These are phyloP conservation scores for Morpho deidamia DNA, from an alignment of 2,888 invertebrate species.

Conservation along the genomic window DNA sequence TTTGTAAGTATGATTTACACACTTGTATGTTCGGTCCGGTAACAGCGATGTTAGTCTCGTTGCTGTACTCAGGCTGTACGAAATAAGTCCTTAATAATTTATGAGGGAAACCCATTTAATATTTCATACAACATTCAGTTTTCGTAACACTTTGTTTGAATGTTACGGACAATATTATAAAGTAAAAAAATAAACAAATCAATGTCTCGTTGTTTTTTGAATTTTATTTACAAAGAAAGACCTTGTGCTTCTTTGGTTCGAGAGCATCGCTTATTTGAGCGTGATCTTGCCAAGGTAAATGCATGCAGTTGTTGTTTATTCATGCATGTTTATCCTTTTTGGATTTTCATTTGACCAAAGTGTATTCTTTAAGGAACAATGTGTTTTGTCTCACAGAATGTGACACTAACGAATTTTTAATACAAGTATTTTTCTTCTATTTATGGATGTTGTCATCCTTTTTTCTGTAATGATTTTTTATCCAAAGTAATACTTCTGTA, in stretches of 20 bases:
- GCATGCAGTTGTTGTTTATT: slow-evolving; percentile 3
- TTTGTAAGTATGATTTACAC: slow-evolving; percentile 17
- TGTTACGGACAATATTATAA: not conserved
- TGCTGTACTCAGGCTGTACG: too few species aligned
- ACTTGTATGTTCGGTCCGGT: too few species aligned
- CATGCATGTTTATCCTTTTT: slow-evolving; percentile 1
- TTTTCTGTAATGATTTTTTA: too few species aligned
- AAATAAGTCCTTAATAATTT: too few species aligned
- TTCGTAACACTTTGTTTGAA: not conserved
- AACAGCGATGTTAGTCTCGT: too few species aligned
- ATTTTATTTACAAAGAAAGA: not conserved
- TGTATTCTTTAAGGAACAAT: too few species aligned
- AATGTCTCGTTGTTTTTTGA: not conserved
- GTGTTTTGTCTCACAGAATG: too few species aligned
- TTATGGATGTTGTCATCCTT: too few species aligned
- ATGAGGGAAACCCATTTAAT: not conserved
- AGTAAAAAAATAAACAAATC: too few species aligned
- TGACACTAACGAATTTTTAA: too few species aligned
- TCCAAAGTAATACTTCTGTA: too few species aligned
- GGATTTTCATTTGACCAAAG: not conserved
- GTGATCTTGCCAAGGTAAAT: slow-evolving; percentile 13
- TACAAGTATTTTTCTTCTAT: too few species aligned
- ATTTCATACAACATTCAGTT: not conserved
- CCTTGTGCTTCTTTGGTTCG: slow-evolving; percentile 11
- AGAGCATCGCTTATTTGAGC: slow-evolving; percentile 3